These are phyloP conservation scores for Brachylomia viminalis DNA, from an alignment of 2,888 invertebrate species.

Conservation along the genomic window DNA sequence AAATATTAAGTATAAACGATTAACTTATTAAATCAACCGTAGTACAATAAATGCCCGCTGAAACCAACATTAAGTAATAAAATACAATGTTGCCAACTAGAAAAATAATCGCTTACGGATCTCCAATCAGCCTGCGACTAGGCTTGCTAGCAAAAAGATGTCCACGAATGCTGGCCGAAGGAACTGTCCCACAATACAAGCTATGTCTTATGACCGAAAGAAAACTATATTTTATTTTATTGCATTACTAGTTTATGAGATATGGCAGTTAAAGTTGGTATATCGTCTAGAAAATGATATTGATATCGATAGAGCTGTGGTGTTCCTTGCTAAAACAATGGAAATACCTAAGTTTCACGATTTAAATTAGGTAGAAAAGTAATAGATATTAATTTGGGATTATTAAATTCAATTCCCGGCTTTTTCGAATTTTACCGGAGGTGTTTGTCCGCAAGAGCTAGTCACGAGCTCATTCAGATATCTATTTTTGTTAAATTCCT, in stretches of 20 bases:
- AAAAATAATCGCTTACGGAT: slow-evolving; percentile 66
- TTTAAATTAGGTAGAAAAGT: neutral
- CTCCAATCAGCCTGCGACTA: slow-evolving; percentile 77
- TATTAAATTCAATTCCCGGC: neutral
- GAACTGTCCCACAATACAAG: slow-evolving; percentile 62
- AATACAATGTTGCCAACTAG: slow-evolving; percentile 49
- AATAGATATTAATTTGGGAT: neutral
- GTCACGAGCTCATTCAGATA: neutral
- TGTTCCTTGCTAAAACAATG: neutral
- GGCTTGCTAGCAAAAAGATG: slow-evolving; percentile 78
- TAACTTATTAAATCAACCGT: slow-evolving; percentile 31
- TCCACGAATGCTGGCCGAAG: slow-evolving; percentile 72
- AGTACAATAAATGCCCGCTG: neutral
- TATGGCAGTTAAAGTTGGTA: neutral
- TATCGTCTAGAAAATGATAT: neutral
- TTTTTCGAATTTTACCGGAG: neutral
- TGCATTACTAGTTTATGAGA: neutral
- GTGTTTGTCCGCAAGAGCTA: neutral
- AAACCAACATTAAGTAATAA: slow-evolving; percentile 22
- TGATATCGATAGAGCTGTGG: no score
- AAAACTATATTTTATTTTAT: slow-evolving; percentile 15
- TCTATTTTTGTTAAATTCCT: no score
- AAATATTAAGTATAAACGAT: neutral
- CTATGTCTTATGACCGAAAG: slow-evolving; percentile 37
- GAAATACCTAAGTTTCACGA: neutral